Base-by-base conservation (phyloP, 2,888 invertebrate species). In the Tryphoninae sp. region DNA sequence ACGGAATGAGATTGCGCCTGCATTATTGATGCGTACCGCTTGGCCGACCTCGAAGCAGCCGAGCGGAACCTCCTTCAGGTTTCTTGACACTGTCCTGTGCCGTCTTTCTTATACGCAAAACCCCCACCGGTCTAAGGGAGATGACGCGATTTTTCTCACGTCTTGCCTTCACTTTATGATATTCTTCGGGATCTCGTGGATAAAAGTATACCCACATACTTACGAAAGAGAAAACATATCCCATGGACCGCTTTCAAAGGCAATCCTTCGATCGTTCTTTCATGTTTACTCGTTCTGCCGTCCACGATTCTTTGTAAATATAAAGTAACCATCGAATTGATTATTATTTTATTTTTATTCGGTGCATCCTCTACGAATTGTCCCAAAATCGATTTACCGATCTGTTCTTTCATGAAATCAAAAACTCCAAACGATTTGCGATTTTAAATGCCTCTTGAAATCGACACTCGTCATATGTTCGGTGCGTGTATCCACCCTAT, bases 1-100 rank as follows among this genome's bases (percentile, higher is more conserved):
- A 89, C 87, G 83, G 84, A 88, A 90, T 89, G 90, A 90, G 90
- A 91, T 91, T 91, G 89, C 88, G 83, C 79, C 71, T 90, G 90
- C 86, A 91, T 89, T 87, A 88, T 90, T 90, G 88, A 90, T 88
- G 85, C 78, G 81, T 79, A 78, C 78, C 69, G 82, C 82, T 82
- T 77, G 79, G 82, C 64, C 79, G 76, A 79, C 45, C 73, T 73
- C 68, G 68, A 64, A 76, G 72, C 72, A 49, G 67, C 76, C 51
- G 53, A 67, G 84, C 85, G 85, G 84, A 86, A 84, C 86, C 87
- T 81, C 85, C 86, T 84, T 82, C 58, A 71, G 67, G 83, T 84
- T 76, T 83, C 82, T 83, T 77, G 74, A 51, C 45, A 55, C 72
- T 74, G 65, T 72, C 67, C 74, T 75, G 23, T 22, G 68, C 64